A percentile compares a stretch with the other conserved stretches of the same genome.
Evolutionary conservation across 2,113 vertebrate genomes (phyloP).

Genomic region (Empidonax alnorum): DNA sequence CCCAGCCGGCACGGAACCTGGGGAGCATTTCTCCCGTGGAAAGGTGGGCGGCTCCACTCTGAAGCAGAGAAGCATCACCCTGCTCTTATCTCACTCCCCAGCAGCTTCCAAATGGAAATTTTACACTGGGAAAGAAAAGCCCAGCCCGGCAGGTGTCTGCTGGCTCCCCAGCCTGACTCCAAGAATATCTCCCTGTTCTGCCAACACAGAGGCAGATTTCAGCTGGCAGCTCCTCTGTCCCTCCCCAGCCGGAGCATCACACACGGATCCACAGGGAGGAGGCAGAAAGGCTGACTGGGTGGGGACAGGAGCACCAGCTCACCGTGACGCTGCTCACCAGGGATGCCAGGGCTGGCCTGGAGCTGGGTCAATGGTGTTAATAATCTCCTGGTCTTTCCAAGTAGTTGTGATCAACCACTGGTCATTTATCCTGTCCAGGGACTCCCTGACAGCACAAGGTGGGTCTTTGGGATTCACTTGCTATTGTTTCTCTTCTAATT

Average conservation of each 20-base stretch:
- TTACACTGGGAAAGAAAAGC: neutral
- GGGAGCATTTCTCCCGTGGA: neutral
- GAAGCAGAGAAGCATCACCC: neutral
- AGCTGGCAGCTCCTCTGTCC: neutral
- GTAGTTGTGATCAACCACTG: fast-evolving
- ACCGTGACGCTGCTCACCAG: fast-evolving
- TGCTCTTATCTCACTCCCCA: fast-evolving
- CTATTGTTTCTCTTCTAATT: neutral
- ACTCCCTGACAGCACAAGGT: neutral
- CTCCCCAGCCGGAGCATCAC: fast-evolving
- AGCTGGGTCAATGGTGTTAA: fast-evolving
- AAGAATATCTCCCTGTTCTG: neutral
- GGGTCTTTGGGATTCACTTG: neutral
- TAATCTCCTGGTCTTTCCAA: neutral
- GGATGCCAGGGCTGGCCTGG: fast-evolving
- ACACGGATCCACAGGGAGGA: fast-evolving
- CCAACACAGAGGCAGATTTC: neutral
- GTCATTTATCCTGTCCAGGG: fast-evolving
- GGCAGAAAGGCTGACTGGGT: neutral
- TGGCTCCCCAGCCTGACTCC: neutral
- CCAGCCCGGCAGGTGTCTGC: neutral
- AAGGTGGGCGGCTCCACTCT: neutral
- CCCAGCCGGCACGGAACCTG: neutral
- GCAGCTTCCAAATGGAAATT: neutral
- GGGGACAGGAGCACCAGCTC: neutral